Evolutionary conservation across 2,113 vertebrate genomes (phyloP).

Genomic region (Ochotona princeps): DNA sequence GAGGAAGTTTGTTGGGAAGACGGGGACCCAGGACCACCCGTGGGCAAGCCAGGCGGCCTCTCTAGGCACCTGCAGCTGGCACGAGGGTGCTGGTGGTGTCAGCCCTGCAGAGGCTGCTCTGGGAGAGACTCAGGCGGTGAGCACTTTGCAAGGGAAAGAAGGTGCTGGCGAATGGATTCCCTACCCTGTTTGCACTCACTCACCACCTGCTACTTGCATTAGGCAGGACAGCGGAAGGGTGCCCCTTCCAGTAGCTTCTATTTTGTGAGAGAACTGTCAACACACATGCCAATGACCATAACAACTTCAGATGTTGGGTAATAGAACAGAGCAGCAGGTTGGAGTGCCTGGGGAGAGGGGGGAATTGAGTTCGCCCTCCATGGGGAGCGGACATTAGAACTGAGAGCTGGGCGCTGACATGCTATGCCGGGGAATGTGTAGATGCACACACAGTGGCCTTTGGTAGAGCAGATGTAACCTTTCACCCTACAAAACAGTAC

Average conservation of each 20-base stretch:
- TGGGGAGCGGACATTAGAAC: not conserved
- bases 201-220: not conserved
- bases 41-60: accelerated
- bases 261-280: not conserved
- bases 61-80: not conserved
- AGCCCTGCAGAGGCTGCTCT: not conserved
- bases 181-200: not conserved
- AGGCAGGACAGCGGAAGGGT: not conserved
- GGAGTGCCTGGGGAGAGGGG: not conserved
- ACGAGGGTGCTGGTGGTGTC: accelerated
- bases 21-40: not conserved
- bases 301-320: not conserved
- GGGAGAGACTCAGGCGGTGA: not conserved
- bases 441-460: not conserved
- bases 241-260: not conserved
- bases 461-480: not conserved
- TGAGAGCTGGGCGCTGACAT: not conserved
- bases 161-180: not conserved
- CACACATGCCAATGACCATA: accelerated
- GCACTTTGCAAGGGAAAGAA: not conserved
- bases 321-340: not conserved
- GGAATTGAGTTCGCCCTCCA: not conserved
- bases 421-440: not conserved
- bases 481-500: accelerated
- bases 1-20: not conserved